These are phyloP conservation scores for Austrolebias charrua DNA, from an alignment of 2,797 vertebrate genomes.

Conservation along the genomic window DNA sequence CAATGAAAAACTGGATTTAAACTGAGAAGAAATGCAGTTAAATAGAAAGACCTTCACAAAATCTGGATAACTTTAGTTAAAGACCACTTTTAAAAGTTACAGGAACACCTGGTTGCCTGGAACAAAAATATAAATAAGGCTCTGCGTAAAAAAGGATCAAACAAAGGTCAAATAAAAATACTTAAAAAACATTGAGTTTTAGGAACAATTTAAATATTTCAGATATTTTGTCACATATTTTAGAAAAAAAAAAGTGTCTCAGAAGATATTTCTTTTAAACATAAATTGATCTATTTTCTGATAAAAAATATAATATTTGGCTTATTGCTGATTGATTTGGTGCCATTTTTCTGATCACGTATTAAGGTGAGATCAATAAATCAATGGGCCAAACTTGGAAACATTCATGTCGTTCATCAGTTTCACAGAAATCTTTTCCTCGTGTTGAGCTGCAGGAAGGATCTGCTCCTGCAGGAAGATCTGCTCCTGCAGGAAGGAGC, in stretches of 20 bases:
- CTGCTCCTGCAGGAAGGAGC: background rate
- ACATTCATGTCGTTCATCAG: conserved; percentile 13
- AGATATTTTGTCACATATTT: background rate
- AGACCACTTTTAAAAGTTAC: background rate
- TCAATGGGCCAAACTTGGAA: background rate
- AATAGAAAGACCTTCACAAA: background rate
- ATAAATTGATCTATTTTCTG: background rate
- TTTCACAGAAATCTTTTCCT: background rate
- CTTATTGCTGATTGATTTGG: background rate
- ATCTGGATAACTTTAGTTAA: background rate
- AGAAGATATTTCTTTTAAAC: background rate
- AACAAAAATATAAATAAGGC: background rate
- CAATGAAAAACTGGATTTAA: too few relatives aligned
- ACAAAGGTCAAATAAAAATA: background rate
- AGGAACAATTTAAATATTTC: background rate
- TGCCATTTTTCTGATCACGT: background rate
- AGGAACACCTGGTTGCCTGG: background rate
- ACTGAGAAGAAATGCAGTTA: background rate
- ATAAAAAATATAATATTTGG: background rate
- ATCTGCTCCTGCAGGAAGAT: background rate
- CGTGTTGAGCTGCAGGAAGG: background rate
- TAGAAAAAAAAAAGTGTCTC: background rate
- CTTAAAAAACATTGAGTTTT: background rate
- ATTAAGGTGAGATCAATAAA: background rate
- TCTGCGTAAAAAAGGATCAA: background rate